A percentile compares a stretch with the other conserved stretches of the same genome.
Evolutionary conservation across 2,113 vertebrate genomes (phyloP).

Genomic region (Ginglymostoma cirratum): DNA sequence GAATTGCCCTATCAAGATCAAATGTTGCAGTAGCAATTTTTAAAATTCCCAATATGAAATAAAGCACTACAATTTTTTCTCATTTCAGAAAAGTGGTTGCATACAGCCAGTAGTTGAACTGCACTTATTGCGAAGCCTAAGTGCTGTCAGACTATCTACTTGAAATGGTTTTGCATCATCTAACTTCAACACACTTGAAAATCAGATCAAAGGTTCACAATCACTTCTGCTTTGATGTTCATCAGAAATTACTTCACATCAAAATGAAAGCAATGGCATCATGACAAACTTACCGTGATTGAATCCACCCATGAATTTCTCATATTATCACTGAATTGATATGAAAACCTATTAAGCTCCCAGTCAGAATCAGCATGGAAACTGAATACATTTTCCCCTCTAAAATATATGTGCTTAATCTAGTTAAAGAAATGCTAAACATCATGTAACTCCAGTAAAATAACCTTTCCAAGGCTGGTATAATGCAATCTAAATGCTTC

Average conservation of each 20-base stretch:
- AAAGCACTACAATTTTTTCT: not conserved
- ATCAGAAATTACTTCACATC: not conserved
- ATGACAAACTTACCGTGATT: not conserved
- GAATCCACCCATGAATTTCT: constrained; percentile 8
- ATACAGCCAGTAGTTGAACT: not conserved
- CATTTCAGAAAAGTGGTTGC: not conserved
- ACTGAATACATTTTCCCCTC: not conserved
- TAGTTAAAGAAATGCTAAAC: not conserved
- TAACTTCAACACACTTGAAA: not conserved
- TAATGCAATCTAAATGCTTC: not conserved
- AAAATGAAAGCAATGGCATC: not conserved
- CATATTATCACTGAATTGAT: constrained; percentile 6
- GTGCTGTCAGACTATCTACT: not conserved
- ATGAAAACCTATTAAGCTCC: constrained; percentile 10
- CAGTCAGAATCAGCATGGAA: not conserved
- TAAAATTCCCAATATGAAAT: not conserved
- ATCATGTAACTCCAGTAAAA: not conserved
- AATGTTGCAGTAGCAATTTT: not conserved
- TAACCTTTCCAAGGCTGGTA: not conserved
- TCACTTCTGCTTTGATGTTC: not conserved
- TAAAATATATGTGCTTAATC: not conserved
- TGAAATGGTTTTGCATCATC: not conserved
- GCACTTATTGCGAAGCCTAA: not conserved
- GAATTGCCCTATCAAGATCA: not conserved
- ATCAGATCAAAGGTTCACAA: not conserved